Base-by-base conservation (phyloP, 1,140 invertebrate genomes). In the Leptopilina clavipes region DNA sequence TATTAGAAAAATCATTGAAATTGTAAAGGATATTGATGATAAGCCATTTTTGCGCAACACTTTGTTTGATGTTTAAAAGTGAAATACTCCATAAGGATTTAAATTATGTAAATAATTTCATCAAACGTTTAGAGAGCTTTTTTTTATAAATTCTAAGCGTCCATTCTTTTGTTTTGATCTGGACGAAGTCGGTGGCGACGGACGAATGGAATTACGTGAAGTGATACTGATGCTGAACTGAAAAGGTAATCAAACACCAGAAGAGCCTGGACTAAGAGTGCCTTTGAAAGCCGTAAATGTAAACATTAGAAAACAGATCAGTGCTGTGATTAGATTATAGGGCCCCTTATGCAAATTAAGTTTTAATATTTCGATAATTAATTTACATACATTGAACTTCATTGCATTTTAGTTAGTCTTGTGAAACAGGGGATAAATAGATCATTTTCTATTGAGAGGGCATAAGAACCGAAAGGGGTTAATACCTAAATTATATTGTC, bases 231-330 rank as follows among this genome's bases (percentile, higher is more conserved):
- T n/a, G n/a, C n/a, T n/a, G 17, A 10, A 10, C 17, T 18, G 18
- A 19, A 2, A 5, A 59, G 8, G 54, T 59, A 22, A 59, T 10
- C 18, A 22, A 59, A 59, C 18, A 22, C 8, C 11, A 59, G 17
- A 45, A 45, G 44, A 45, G 52, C 9, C 18, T 19, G 6, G 10
- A 56, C 19, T 12, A 2, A 22, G 19, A 59, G 18, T 59, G 56
- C 56, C 56, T 59, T 59, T 59, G 18, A 59, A 22, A 59, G 56
- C 56, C 18, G 25, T 22, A 59, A n/a, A 59, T 22, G 56, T 59
- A 59, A 59, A 59, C 56, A 59, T 59, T 59, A 11, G 10, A 22
- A 19, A 19, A 59, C 19, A 12, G 10, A 59, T 59, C 56, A 59
- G 56, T 59, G 56, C 19, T 22, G 56, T 59, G 18, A 22, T 10